Evolutionary conservation across 2,113 vertebrate species (phyloP).

Genomic region (Ophiodon elongatus): DNA sequence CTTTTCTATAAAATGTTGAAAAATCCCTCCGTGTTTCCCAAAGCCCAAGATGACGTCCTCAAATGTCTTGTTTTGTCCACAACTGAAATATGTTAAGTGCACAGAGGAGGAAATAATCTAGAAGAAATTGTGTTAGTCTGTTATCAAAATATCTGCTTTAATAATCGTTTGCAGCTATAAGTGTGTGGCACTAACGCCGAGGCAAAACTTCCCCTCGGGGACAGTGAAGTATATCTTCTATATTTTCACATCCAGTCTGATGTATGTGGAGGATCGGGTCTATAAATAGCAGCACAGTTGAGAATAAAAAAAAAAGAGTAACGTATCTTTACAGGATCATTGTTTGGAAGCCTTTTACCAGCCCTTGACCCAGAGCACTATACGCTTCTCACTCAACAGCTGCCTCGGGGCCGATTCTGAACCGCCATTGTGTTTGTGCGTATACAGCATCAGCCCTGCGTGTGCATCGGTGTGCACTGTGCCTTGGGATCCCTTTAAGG

Average conservation of each 20-base stretch:
- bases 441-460: background rate
- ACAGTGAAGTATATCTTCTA: background rate
- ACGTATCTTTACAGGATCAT: background rate
- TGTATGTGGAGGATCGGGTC: conserved; percentile 1
- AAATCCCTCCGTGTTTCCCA: too few species aligned
- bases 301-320: conserved; percentile 9
- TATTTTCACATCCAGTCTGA: background rate
- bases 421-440: conserved; percentile 52
- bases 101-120: too few species aligned
- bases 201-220: background rate
- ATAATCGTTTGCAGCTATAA: background rate
- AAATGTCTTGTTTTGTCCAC: too few species aligned
- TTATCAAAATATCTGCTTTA: too few species aligned
- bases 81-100: too few species aligned
- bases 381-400: conserved; percentile 19
- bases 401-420: conserved; percentile 36
- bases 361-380: conserved; percentile 10
- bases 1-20: too few species aligned
- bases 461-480: conserved; percentile 35
- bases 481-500: conserved; percentile 17
- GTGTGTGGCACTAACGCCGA: background rate
- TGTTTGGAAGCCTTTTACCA: conserved; percentile 55
- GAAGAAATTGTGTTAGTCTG: too few species aligned
- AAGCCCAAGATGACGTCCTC: too few species aligned
- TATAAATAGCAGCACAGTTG: conserved; percentile 15